A percentile compares a stretch with the other conserved stretches of the same genome.
Evolutionary conservation across 2,113 vertebrate genomes (phyloP).

Genomic region (Limanda limanda): DNA sequence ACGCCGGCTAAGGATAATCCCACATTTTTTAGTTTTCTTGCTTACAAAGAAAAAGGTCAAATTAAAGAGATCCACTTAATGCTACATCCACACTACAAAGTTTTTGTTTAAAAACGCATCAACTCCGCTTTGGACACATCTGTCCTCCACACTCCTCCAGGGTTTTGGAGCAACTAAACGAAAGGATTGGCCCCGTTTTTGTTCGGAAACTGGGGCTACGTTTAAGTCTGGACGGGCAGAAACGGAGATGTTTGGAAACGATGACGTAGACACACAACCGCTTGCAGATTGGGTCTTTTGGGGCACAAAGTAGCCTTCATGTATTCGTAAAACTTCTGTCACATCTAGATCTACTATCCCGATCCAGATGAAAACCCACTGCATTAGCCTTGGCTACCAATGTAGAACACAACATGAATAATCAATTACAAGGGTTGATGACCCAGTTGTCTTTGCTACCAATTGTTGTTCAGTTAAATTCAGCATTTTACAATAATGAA

Average conservation of each 20-base stretch:
- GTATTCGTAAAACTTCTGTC: not conserved
- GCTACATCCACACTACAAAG: not conserved
- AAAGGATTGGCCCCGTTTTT: no score
- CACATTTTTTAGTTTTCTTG: not conserved
- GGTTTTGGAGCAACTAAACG: no score
- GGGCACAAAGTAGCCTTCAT: no score
- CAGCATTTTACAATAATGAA: no score
- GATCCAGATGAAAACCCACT: no score
- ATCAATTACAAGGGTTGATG: not conserved
- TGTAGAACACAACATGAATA: no score
- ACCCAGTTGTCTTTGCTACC: not conserved
- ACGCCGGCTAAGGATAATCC: constrained; percentile 45
- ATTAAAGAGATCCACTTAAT: constrained; percentile 17
- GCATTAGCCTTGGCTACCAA: no score
- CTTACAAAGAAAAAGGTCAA: constrained; percentile 55
- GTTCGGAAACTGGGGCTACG: no score
- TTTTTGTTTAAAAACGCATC: not conserved
- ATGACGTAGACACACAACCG: no score
- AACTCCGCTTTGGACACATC: not conserved
- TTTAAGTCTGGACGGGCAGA: no score
- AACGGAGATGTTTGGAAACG: no score
- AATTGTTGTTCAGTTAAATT: not conserved
- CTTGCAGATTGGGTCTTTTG: not conserved
- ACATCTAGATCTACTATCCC: not conserved
- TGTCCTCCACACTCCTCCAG: no score